Conservation (phyloP, 2,113 vertebrate genomes). For the Opisthocomus hoazin region DNA sequence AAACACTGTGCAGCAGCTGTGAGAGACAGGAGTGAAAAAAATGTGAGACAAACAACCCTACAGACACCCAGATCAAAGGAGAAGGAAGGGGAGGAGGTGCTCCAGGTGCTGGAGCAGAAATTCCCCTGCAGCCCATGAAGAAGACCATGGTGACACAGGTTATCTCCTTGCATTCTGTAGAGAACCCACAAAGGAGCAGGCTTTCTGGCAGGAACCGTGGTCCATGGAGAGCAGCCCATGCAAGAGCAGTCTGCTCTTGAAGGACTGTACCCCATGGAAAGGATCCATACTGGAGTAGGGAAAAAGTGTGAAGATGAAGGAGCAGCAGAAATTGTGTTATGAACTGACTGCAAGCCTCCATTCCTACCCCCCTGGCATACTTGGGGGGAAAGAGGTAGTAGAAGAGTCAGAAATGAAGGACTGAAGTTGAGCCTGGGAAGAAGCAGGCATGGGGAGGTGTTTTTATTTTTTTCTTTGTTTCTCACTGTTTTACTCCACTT, state of each 20-base stretch:
- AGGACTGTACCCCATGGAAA: neutral
- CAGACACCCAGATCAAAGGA: neutral
- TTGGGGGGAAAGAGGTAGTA: neutral
- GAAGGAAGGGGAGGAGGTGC: neutral
- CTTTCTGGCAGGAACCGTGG: neutral
- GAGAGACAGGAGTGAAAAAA: neutral
- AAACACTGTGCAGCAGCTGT: neutral
- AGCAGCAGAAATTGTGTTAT: neutral
- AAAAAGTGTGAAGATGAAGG: neutral
- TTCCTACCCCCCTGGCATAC: neutral
- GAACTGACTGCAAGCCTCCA: neutral
- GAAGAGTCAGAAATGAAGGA: neutral
- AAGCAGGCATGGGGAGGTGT: fast-evolving
- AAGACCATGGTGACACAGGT: neutral
- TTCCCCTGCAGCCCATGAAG: neutral
- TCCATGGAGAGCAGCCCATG: neutral
- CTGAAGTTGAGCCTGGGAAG: neutral
- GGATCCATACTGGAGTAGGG: no score
- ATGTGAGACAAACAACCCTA: neutral
- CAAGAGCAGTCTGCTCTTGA: neutral
- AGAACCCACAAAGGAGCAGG: neutral
- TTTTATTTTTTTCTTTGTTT: neutral
- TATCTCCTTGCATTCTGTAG: neutral
- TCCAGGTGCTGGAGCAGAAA: neutral
- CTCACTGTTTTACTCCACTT: neutral